These are phyloP conservation scores for Edolisoma coerulescens DNA, from an alignment of 2,113 vertebrate genomes.

Conservation along the genomic window DNA sequence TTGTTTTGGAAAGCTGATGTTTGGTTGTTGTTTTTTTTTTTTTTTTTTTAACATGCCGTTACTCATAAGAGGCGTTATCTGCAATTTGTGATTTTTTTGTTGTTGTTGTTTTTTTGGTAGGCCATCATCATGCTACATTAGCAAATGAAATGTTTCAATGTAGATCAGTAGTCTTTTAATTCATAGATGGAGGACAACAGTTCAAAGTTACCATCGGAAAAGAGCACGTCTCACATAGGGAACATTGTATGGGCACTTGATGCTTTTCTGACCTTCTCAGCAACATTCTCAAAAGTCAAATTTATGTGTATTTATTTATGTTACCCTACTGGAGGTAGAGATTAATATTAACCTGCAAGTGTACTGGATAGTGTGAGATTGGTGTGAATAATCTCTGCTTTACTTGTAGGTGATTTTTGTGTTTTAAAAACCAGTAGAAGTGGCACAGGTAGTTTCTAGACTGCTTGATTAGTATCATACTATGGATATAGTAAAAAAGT, in stretches of 20 bases:
- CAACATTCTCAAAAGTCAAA: neutral
- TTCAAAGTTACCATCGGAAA: neutral
- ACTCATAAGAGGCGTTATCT: neutral
- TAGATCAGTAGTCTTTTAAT: neutral
- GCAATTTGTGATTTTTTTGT: no score
- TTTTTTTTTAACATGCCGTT: neutral
- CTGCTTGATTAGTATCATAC: neutral
- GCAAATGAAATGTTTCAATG: neutral
- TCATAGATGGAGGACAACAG: neutral
- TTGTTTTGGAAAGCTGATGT: neutral
- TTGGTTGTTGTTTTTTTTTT: neutral
- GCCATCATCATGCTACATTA: fast-evolving
- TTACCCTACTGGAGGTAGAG: neutral
- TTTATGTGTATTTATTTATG: neutral
- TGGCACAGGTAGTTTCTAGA: neutral
- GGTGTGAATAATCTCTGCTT: neutral
- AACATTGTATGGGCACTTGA: neutral
- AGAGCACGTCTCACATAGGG: neutral
- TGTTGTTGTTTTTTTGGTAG: neutral
- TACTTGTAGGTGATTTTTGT: neutral
- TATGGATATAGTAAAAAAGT: neutral
- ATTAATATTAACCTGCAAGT: neutral
- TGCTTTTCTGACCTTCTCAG: neutral
- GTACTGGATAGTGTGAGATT: neutral
- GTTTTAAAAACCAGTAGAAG: neutral